Conservation (phyloP, 2,113 vertebrate species). For the Rattus norvegicus region DNA sequence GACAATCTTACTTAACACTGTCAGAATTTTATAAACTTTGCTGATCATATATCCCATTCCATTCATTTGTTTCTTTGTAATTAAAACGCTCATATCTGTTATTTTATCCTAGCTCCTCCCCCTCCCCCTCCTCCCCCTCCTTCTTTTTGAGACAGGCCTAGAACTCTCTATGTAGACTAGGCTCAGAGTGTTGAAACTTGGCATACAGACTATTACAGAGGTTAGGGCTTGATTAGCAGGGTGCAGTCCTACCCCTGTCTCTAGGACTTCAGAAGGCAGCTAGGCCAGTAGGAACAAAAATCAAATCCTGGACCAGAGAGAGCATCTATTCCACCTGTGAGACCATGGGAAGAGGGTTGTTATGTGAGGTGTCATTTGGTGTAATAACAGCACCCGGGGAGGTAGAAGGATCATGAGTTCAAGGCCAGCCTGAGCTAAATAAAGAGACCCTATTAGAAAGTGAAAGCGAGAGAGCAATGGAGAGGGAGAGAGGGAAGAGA, state of each 20-base stretch:
- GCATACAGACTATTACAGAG: background rate
- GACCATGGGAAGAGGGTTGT: background rate
- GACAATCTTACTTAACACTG: constrained; percentile 64
- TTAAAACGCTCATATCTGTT: background rate
- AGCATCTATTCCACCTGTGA: background rate
- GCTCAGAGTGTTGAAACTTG: constrained; percentile 14
- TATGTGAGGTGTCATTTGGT: background rate
- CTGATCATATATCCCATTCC: background rate
- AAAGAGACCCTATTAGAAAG: background rate
- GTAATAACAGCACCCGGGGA: background rate
- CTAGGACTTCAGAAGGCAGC: background rate
- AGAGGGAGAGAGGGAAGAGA: no score
- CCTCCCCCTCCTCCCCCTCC: background rate
- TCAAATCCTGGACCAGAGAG: background rate
- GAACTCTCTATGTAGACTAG: background rate
- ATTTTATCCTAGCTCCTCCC: background rate
- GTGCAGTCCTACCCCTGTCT: background rate
- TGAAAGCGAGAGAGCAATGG: background rate
- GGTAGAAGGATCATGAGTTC: background rate
- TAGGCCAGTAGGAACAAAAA: background rate
- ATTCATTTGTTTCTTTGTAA: constrained; percentile 8
- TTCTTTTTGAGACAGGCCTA: background rate
- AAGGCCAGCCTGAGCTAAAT: background rate
- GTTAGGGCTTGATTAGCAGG: constrained; percentile 2
- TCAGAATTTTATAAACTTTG: constrained; percentile 20